These are phyloP conservation scores for Amazona guildingii DNA, from an alignment of 2,113 vertebrate species.

Conservation along the genomic window DNA sequence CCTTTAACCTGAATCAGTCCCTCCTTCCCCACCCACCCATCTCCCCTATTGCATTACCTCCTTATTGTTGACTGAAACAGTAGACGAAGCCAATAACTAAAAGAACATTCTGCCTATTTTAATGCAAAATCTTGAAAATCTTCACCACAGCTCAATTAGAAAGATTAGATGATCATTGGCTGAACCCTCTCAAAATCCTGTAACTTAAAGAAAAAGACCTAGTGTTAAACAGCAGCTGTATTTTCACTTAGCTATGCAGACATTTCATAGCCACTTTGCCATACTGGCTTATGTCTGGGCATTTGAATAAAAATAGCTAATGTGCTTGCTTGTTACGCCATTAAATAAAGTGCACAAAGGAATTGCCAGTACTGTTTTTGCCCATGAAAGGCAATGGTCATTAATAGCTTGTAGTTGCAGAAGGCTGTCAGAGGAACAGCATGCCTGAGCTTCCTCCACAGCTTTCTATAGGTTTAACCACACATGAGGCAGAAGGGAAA, in stretches of 20 bases:
- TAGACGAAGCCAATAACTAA: constrained; percentile 17
- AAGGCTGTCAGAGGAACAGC: neutral
- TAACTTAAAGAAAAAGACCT: neutral
- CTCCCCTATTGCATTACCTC: neutral
- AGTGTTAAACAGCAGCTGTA: neutral
- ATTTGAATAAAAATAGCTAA: constrained; percentile 39
- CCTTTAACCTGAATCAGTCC: neutral
- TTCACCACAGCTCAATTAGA: neutral
- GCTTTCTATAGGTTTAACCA: constrained; percentile 12
- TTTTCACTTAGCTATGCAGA: constrained; percentile 22
- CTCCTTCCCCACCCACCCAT: neutral
- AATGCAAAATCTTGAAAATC: neutral
- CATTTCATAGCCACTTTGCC: constrained; percentile 9
- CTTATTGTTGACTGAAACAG: neutral
- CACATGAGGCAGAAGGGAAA: neutral
- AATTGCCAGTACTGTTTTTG: constrained; percentile 20
- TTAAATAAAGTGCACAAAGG: constrained; percentile 41
- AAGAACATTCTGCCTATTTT: constrained; percentile 8
- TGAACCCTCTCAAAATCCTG: neutral
- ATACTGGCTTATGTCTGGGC: neutral
- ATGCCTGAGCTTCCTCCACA: neutral
- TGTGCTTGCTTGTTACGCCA: neutral
- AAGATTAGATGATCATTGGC: neutral
- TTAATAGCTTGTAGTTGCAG: constrained; percentile 24
- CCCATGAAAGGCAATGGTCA: constrained; percentile 40